Percentiles rank a stretch among this genome's conserved stretches.
Conservation (phyloP, 37 sponge, comb jelly and placozoan genomes). For the Oopsacas minuta region DNA sequence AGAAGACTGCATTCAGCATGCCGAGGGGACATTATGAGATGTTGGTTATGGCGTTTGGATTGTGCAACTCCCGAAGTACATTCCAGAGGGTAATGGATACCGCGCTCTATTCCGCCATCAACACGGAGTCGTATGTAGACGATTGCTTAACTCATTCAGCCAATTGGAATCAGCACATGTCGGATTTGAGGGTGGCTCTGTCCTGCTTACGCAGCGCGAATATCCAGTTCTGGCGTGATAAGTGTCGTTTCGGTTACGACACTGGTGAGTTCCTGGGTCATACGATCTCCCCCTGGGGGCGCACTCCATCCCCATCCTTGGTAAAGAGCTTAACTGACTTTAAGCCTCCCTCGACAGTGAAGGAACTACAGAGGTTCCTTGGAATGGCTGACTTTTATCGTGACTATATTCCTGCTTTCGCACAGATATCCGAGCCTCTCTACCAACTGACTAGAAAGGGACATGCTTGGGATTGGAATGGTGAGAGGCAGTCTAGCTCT, state of each 20-base stretch:
- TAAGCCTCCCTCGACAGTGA: not conserved
- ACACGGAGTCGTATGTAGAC: not conserved
- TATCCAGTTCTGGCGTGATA: not conserved
- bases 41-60: conserved; percentile 25
- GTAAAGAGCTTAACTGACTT: not conserved
- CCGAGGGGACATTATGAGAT: conserved; percentile 21
- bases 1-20: conserved; percentile 29
- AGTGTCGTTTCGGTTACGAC: not conserved
- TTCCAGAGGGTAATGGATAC: conserved; percentile 21
- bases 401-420: not conserved
- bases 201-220: not conserved
- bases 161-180: not conserved
- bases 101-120: not conserved
- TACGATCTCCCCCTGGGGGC: not conserved
- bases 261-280: not conserved
- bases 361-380: conserved; percentile 5
- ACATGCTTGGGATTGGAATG: not conserved
- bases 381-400: not conserved
- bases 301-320: not conserved
- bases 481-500: not conserved
- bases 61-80: conserved; percentile 19
- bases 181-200: not conserved
- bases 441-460: not conserved
- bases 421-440: not conserved
- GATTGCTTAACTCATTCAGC: not conserved